Base-by-base conservation (phyloP, 2,797 vertebrate genomes). In the Mallotus villosus region DNA sequence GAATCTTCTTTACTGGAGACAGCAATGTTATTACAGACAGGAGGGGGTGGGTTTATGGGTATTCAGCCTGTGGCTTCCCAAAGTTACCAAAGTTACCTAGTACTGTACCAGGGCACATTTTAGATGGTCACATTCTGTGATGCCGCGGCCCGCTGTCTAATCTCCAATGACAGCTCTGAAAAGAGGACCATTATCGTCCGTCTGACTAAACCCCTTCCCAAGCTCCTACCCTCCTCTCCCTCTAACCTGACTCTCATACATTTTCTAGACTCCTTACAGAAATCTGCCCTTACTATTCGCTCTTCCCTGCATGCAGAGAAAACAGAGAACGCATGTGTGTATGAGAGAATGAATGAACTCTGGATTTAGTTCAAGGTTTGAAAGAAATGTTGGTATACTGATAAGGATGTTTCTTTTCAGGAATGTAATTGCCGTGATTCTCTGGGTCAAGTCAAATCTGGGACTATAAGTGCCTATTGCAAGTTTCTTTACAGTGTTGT, bases 111-210 rank as follows among this genome's bases (percentile, higher is more conserved):
- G 74, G 62, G 70, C 72, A 83, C 85, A 87, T 87, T 85, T 86
- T 81, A 71, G 73, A 82, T 87, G 81, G 76, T 21, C 81, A 86
- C 90, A 89, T 88, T 67, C 74, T 83, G 69, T 53, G 72, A 2
- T 67, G 76, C 83, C 85, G 82, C 78, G 85, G 81, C 81, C 78
- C 61, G 60, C 76, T 72, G 59, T 84, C 80, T 89, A 84, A 91
- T 89, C 87, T 82, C 75, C 73, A 80, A 77, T 85, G 81, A 81
- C 76, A 86, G 81, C 77, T 74, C 78, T 73, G 71, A 85, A 87
- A 83, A 76, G 82, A 85, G 76, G 76, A 85, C 66, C 66, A 62
- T 82, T 81, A 88, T 81, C 73, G 82, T 81, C 86, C 76, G 78
- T 85, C 78, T 81, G 63, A 59, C 78, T 82, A 82, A 87, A 88